Conservation (phyloP, 2,113 vertebrate genomes). For the Meleagris gallopavo region DNA sequence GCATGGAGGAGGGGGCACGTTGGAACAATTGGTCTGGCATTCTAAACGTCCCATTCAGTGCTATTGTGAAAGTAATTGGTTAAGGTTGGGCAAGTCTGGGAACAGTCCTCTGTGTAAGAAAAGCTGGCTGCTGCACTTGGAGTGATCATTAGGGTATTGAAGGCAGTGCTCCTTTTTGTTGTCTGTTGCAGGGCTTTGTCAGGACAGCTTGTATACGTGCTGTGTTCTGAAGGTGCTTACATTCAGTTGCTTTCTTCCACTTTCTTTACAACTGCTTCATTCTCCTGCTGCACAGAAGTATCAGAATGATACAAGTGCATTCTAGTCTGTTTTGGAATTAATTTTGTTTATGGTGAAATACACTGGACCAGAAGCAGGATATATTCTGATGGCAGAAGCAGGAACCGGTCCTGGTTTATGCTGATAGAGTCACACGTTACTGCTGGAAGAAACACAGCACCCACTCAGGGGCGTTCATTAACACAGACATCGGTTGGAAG, state of each 20-base stretch:
- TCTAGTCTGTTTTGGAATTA: background rate
- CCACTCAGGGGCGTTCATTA: background rate
- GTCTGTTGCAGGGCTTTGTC: background rate
- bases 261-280: background rate
- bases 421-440: fast-evolving
- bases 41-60: background rate
- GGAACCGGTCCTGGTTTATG: background rate
- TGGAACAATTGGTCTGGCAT: conserved; percentile 55
- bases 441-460: background rate
- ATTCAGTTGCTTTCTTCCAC: background rate
- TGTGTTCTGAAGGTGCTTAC: background rate
- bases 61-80: conserved; percentile 56
- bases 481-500: background rate
- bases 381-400: background rate
- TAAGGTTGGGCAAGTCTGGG: conserved; percentile 64
- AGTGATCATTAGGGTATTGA: background rate
- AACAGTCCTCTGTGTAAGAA: background rate
- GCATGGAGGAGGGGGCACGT: conserved; percentile 15
- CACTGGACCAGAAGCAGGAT: background rate
- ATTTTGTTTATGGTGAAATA: background rate
- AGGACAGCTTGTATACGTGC: background rate
- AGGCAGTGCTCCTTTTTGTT: background rate
- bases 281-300: background rate
- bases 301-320: background rate
- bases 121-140: background rate